Percentiles rank a stretch among this genome's conserved stretches.
These are phyloP conservation scores for Mus minutoides DNA, from an alignment of 2,797 vertebrate genomes.

Conservation along the genomic window DNA sequence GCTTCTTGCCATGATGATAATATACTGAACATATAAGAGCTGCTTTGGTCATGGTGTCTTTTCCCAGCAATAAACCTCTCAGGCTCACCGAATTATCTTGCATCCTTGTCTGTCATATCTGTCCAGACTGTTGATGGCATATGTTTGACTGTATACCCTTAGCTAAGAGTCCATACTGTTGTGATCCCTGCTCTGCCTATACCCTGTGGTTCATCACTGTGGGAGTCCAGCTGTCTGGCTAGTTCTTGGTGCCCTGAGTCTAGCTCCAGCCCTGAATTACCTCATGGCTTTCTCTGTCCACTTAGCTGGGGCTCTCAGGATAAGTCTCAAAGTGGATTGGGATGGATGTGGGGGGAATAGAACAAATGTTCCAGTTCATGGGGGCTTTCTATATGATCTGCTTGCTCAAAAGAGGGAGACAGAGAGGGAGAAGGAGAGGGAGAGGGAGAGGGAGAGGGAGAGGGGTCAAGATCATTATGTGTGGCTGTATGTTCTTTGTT, in stretches of 20 bases:
- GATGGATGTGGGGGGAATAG: neutral
- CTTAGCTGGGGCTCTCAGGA: neutral
- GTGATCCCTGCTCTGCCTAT: neutral
- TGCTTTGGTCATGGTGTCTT: too few relatives aligned
- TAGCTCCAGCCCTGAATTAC: neutral
- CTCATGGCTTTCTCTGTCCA: neutral
- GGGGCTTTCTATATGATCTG: neutral
- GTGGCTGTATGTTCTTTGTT: neutral
- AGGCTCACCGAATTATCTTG: neutral
- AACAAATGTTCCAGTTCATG: neutral
- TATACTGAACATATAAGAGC: too few relatives aligned
- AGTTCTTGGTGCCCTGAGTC: neutral
- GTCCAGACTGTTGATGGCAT: neutral
- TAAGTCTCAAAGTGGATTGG: neutral
- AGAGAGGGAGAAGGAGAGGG: neutral
- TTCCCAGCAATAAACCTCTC: too few relatives aligned
- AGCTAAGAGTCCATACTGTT: neutral
- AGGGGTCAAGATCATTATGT: neutral
- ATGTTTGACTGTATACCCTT: neutral
- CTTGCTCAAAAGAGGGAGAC: neutral
- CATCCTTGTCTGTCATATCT: neutral
- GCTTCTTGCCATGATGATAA: too few relatives aligned
- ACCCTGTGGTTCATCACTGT: neutral
- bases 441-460: fast-evolving
- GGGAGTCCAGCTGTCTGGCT: neutral